These are phyloP conservation scores for Orthonychiurus folsomi DNA, from an alignment of 2,888 invertebrate genomes.

Conservation along the genomic window DNA sequence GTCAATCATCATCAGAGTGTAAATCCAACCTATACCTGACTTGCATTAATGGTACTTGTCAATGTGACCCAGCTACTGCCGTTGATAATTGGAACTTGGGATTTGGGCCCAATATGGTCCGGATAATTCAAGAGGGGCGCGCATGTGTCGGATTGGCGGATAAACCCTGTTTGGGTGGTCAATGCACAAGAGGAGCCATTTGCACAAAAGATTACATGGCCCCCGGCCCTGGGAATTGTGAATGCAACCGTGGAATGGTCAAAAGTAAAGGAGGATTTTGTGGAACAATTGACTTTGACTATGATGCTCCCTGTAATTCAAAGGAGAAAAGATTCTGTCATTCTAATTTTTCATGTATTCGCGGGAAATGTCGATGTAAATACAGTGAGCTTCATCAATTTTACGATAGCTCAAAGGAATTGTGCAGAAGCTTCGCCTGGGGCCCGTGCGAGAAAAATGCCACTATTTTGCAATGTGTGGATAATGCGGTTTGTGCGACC, in stretches of 20 bases:
- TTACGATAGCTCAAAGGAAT: neutral
- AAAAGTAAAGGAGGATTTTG: neutral
- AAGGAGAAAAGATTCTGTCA: neutral
- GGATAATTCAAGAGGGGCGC: neutral
- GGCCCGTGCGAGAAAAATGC: neutral
- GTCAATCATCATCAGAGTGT: neutral
- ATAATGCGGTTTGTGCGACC: neutral
- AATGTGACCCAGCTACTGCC: neutral
- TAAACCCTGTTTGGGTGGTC: neutral
- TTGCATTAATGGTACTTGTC: neutral
- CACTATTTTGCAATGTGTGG: neutral
- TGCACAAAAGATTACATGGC: neutral
- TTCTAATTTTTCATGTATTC: neutral
- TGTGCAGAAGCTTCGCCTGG: neutral
- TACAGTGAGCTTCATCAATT: neutral
- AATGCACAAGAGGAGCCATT: neutral
- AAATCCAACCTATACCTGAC: neutral
- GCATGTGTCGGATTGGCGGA: neutral
- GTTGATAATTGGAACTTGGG: neutral
- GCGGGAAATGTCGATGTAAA: neutral
- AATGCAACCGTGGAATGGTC: neutral
- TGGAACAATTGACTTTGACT: neutral
- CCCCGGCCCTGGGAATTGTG: neutral
- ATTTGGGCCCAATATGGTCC: neutral
- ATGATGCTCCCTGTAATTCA: neutral